Conservation (phyloP, 2,888 invertebrate species). For the Drosophila paracracens region DNA sequence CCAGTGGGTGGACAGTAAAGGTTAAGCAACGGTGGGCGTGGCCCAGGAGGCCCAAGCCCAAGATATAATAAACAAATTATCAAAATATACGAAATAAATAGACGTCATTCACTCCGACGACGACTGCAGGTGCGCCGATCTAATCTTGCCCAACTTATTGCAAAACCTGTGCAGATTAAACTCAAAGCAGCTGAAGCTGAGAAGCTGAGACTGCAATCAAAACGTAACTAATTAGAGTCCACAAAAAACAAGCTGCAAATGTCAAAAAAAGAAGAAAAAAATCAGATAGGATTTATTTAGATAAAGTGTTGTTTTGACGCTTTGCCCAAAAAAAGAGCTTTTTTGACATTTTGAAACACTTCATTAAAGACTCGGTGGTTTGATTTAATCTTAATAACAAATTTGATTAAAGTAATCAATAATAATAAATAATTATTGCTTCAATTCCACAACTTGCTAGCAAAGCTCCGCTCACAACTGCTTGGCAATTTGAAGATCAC, state of each 20-base stretch:
- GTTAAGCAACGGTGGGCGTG: conserved; percentile 51
- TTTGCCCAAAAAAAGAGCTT: not conserved
- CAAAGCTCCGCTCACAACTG: not conserved
- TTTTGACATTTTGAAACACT: conserved; percentile 6
- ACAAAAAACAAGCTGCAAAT: conserved; percentile 34
- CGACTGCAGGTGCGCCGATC: conserved; percentile 55
- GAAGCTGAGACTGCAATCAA: conserved; percentile 11
- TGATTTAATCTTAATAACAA: not conserved
- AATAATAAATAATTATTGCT: too few relatives aligned
- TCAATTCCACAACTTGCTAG: not conserved
- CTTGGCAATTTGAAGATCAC: not conserved
- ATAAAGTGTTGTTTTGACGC: conserved; percentile 8
- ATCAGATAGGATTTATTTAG: conserved; percentile 14
- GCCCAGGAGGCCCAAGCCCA: not conserved
- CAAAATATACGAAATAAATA: conserved; percentile 28
- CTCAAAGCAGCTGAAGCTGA: conserved; percentile 5
- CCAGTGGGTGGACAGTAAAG: conserved; percentile 61
- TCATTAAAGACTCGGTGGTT: not conserved
- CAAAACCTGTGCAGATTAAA: conserved; percentile 46
- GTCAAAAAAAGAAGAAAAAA: conserved; percentile 30
- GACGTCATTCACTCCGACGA: conserved; percentile 28
- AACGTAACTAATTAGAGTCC: conserved; percentile 55
- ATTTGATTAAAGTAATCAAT: not conserved
- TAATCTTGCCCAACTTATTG: conserved; percentile 48
- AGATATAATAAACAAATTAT: conserved; percentile 33